Evolutionary conservation across 1,140 invertebrate species (phyloP).

Genomic region (Drosophila obscura): DNA sequence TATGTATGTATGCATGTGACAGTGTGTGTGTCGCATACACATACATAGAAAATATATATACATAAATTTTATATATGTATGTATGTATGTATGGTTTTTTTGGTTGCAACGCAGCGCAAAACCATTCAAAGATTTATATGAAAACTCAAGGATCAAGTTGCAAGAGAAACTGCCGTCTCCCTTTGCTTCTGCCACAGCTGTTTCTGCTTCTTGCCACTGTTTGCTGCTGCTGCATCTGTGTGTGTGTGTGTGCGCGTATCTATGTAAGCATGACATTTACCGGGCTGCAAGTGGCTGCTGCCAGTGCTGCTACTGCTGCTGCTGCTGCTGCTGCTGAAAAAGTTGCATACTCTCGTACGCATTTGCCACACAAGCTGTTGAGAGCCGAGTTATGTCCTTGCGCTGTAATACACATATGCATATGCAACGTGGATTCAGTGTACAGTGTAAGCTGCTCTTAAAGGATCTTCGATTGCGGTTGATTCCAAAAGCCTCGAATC

Average conservation of each 20-base stretch:
- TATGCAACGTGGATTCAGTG: slow-evolving; percentile 1
- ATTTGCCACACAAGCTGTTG: slow-evolving; percentile 56
- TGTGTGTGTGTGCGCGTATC: slow-evolving; percentile 37
- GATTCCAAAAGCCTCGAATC: too few relatives aligned
- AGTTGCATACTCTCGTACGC: slow-evolving; percentile 45
- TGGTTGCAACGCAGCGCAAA: slow-evolving; percentile 35
- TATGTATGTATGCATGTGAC: slow-evolving; percentile 2
- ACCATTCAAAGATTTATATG: slow-evolving; percentile 71
- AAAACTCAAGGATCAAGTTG: slow-evolving; percentile 69
- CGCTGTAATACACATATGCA: slow-evolving; percentile 33
- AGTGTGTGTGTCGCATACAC: slow-evolving; percentile 22
- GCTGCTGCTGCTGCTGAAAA: slow-evolving; percentile 24
- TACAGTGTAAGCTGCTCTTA: slow-evolving; percentile 19
- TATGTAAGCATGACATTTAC: slow-evolving; percentile 70
- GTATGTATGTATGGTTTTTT: slow-evolving; percentile 13
- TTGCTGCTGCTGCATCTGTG: not conserved
- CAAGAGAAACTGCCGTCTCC: slow-evolving; percentile 42
- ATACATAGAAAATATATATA: slow-evolving; percentile 23
- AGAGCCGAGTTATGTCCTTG: slow-evolving; percentile 72
- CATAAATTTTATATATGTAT: not conserved
- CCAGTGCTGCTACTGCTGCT: slow-evolving; percentile 7
- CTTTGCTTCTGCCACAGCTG: slow-evolving; percentile 1
- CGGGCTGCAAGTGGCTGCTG: slow-evolving; percentile 62
- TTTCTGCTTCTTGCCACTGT: slow-evolving; percentile 20
- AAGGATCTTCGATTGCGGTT: too few relatives aligned